These are phyloP conservation scores for Miichthys miiuy DNA, from an alignment of 2,797 vertebrate species.

Conservation along the genomic window DNA sequence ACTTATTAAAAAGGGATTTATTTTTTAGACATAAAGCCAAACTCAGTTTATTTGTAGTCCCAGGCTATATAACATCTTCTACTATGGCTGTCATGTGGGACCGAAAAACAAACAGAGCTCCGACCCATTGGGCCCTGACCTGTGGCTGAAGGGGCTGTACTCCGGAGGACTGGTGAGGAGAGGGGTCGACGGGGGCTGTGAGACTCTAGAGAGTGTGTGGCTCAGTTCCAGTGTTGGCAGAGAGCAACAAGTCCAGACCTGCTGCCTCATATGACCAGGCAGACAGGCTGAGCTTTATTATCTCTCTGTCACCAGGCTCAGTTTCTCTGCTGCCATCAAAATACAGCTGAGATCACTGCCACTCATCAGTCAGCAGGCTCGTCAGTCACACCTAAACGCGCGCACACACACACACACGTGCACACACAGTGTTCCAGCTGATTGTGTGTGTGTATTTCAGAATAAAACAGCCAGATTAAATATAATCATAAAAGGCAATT, in stretches of 20 bases:
- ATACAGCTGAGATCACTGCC: constrained; percentile 2
- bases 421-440: background rate
- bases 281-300: constrained; percentile 13
- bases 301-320: constrained; percentile 10
- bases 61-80: constrained; percentile 26
- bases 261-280: constrained; percentile 41
- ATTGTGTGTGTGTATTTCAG: background rate
- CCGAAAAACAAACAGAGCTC: constrained; percentile 25
- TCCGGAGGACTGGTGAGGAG: constrained; percentile 16
- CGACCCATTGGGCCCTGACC: constrained; percentile 11
- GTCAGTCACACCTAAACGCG: background rate
- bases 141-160: constrained; percentile 24
- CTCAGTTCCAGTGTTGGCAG: constrained; percentile 47
- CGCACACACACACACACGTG: background rate
- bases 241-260: constrained; percentile 59
- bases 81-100: constrained; percentile 41
- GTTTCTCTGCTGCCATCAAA: constrained; percentile 11
- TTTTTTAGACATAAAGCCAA: constrained; percentile 30
- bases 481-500: too few relatives aligned
- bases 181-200: constrained; percentile 41
- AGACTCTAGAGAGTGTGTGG: constrained; percentile 46
- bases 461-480: background rate
- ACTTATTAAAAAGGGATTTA: constrained; percentile 20
- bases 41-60: constrained; percentile 26
- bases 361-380: constrained; percentile 24